phyloP scores from a whole-genome alignment of 2,113 vertebrate genomes.

The Gobiocypris rarus region DNA sequence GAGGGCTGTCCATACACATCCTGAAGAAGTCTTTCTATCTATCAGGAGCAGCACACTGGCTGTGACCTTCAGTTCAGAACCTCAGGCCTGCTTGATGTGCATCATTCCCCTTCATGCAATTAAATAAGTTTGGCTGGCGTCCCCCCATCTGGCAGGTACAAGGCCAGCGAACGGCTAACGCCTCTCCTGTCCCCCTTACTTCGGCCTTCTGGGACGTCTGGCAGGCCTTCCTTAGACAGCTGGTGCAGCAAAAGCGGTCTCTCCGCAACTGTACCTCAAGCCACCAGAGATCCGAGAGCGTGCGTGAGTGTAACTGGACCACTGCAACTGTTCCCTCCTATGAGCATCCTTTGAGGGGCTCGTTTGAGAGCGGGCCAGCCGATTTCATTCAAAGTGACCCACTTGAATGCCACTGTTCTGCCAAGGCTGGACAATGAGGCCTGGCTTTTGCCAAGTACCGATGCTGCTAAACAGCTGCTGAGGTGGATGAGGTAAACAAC shows the following conservation, averaged over 20 bases:
- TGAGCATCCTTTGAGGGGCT: conserved; percentile 32
- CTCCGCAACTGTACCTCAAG: conserved; percentile 52
- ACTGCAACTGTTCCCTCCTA: conserved; percentile 47
- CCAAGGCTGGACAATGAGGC: conserved; percentile 41
- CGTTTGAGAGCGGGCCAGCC: conserved; percentile 50
- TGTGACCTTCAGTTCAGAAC: conserved; percentile 42
- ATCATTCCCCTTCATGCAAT: conserved; percentile 57
- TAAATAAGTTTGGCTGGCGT: conserved; percentile 60
- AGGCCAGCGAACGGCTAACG: conserved; percentile 60
- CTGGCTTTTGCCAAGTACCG: conserved; percentile 30
- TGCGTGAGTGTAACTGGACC: conserved; percentile 30
- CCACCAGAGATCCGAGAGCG: conserved; percentile 62
- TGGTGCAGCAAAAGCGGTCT: conserved; percentile 67
- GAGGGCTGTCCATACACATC: not conserved
- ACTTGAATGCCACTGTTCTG: conserved; percentile 39
- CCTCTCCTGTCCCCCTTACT: conserved; percentile 69
- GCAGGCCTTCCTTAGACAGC: conserved; percentile 70
- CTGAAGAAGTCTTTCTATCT: conserved; percentile 38
- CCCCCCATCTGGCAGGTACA: conserved; percentile 70
- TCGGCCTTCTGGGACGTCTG: conserved; percentile 74
- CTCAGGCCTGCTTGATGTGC: conserved; percentile 44
- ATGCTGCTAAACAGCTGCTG: conserved; percentile 50
- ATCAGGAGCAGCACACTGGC: conserved; percentile 19
- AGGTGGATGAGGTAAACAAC: conserved; percentile 46
- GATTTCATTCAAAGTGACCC: conserved; percentile 54